phyloP scores from a whole-genome alignment of 2,113 vertebrate genomes.

The Eonycteris spelaea region DNA sequence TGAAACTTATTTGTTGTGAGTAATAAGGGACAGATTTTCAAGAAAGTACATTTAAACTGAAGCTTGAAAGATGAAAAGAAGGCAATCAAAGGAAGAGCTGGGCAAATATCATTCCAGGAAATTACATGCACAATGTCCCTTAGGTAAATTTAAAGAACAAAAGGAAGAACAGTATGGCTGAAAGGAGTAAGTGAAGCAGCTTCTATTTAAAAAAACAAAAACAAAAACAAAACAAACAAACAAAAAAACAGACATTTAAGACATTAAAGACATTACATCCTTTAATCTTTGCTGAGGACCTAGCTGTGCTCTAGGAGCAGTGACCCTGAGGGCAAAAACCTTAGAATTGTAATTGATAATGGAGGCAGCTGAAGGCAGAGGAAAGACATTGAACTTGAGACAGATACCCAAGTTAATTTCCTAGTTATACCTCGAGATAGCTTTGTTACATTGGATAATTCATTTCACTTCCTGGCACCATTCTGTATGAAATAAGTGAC shows the following conservation, averaged over 20 bases:
- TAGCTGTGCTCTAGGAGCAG: rapidly evolving
- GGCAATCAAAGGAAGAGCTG: background rate
- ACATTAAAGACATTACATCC: background rate
- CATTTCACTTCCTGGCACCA: background rate
- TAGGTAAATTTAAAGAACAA: background rate
- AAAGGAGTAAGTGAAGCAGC: background rate
- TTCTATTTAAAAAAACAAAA: background rate
- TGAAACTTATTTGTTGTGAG: background rate
- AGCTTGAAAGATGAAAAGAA: background rate
- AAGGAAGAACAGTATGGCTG: background rate
- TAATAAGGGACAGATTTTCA: background rate
- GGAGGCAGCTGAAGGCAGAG: background rate
- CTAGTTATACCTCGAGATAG: background rate
- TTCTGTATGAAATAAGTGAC: background rate
- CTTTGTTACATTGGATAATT: background rate
- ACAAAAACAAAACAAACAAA: too few relatives aligned
- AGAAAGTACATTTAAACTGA: background rate
- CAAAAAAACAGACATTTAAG: background rate
- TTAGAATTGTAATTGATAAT: background rate
- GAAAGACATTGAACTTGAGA: background rate
- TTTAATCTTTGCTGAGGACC: background rate
- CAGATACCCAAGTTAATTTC: background rate
- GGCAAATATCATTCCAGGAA: background rate
- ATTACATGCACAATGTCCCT: background rate
- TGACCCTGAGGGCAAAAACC: background rate